Base-by-base conservation (phyloP, 2,797 vertebrate species). In the Epinephelus malabaricus region DNA sequence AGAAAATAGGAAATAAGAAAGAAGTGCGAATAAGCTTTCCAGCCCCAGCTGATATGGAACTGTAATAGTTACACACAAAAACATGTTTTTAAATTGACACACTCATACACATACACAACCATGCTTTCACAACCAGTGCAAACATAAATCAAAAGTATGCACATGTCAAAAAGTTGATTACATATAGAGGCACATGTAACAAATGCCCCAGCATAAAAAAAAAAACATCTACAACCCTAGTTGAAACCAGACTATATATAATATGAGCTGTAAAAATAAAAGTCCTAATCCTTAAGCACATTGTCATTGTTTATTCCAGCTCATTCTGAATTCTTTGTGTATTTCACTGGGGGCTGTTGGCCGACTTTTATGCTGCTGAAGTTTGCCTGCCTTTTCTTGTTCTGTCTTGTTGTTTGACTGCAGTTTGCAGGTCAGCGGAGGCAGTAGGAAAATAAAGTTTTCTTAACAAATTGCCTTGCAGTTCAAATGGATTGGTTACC, bases 391-490 rank as follows among this genome's bases (percentile, higher is more conserved):
- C 18, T 65, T 50, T 21, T 60, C 43, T 55, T 40, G 27, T 23
- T 58, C 21, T 21, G 21, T 46, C 49, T 25, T 54, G 19, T 55
- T 21, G 25, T 61, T 54, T 43, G 19, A 34, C 56, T 79, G 21
- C 45, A 66, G 47, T 73, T 76, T 64, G 60, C 72, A 82, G 69
- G 62, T 86, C 73, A 78, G 23, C 53, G 3, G 46, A 85, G 56
- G 49, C 55, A 34, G 21, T 30, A 25, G 46, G 27, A 30, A 81
- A 67, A 74, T 4, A 19, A 70, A 58, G 54, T 75, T 75, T 72
- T 67, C 30, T 54, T 27, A 19, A 65, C 34, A 79, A 73, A 34
- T 45, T 56, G 5, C 69, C 49, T 76, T 15, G 11, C 43, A 64
- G 19, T 56, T 8, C 60, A 50, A 54, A 68, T 73, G 5, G 5